phyloP scores from a whole-genome alignment of 2,113 vertebrate genomes.

The Litocranius walleri region DNA sequence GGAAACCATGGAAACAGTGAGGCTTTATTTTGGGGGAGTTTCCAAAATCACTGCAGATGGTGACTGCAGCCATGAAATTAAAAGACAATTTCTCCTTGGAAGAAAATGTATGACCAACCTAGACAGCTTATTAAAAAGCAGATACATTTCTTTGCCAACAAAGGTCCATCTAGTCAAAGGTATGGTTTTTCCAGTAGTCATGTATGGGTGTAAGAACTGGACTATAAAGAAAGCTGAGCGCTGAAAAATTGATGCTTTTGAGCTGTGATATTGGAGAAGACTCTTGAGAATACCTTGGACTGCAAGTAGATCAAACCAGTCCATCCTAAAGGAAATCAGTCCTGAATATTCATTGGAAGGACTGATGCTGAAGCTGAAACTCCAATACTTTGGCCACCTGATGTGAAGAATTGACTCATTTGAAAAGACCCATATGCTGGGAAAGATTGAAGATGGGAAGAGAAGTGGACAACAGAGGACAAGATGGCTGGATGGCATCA shows the following conservation, averaged over 20 bases:
- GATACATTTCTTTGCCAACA: background rate
- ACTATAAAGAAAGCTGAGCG: background rate
- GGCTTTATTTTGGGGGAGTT: background rate
- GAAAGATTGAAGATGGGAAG: background rate
- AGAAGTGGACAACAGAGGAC: background rate
- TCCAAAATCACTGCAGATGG: background rate
- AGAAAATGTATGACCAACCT: background rate
- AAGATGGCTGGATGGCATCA: background rate
- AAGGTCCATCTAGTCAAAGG: background rate
- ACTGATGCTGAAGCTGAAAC: background rate
- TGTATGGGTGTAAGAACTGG: background rate
- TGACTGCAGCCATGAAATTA: background rate
- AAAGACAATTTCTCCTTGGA: background rate
- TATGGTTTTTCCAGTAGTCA: background rate
- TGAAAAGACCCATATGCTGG: background rate
- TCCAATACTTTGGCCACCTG: background rate
- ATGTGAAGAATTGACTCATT: background rate
- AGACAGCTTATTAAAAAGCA: background rate
- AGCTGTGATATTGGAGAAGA: background rate
- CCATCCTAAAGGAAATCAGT: background rate
- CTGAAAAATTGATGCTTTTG: background rate
- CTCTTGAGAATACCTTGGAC: background rate
- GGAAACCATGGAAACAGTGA: background rate
- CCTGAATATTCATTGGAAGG: background rate
- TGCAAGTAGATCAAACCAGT: background rate